Evolutionary conservation across 2,113 vertebrate genomes (phyloP).

Genomic region (Rynchops niger): DNA sequence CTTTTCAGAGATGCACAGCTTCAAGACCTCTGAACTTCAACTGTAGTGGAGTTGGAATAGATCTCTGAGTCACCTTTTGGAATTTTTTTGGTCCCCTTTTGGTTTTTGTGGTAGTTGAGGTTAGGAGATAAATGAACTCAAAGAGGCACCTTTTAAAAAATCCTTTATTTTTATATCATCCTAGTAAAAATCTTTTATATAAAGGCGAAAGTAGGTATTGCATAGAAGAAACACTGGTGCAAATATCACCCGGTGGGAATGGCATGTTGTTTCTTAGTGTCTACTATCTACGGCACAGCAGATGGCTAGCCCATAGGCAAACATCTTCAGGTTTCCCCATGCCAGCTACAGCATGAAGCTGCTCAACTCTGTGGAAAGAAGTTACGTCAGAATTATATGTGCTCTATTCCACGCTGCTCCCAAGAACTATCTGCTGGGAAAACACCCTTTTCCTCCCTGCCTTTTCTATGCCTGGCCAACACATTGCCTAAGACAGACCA

Average conservation of each 20-base stretch:
- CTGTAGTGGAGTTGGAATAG: not conserved
- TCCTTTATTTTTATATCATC: constrained; percentile 82
- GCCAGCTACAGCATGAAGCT: constrained; percentile 37
- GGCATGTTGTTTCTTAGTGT: constrained; percentile 67
- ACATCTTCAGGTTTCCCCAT: constrained; percentile 51
- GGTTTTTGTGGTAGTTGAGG: not conserved
- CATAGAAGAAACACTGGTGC: constrained; percentile 81
- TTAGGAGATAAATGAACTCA: constrained; percentile 29
- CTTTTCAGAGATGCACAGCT: not conserved
- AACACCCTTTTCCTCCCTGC: not conserved
- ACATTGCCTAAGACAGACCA: not conserved
- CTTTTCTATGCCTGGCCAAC: not conserved
- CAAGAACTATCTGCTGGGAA: not conserved
- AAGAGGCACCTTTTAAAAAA: constrained; percentile 64
- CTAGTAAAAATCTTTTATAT: constrained; percentile 84
- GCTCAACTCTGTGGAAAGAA: not conserved
- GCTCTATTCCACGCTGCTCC: not conserved
- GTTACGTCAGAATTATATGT: not conserved
- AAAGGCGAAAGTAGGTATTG: constrained; percentile 82
- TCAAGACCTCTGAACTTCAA: not conserved
- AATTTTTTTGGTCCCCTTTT: not conserved
- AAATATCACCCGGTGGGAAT: constrained; percentile 76
- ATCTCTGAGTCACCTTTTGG: not conserved
- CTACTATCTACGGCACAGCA: constrained; percentile 62
- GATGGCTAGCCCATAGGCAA: constrained; percentile 57